phyloP scores from a whole-genome alignment of 2,888 invertebrate genomes.

The Timema cristinae region DNA sequence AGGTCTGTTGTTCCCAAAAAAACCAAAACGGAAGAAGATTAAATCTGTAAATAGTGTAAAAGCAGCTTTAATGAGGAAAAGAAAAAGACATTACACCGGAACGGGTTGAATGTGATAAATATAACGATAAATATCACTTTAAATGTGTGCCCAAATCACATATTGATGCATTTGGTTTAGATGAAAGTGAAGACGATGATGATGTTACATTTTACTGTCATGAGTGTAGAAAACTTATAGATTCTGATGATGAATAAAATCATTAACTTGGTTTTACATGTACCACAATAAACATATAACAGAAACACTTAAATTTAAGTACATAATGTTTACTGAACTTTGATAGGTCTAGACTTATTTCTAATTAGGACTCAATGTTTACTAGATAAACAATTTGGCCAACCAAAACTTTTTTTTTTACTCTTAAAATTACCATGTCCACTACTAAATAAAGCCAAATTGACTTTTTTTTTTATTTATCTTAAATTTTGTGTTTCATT shows the following conservation, averaged over 20 bases:
- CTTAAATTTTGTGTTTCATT: neutral
- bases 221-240: no score
- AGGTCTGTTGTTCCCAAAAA: neutral
- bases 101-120: no score
- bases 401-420: neutral
- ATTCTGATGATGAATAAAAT: no score
- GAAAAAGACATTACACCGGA: no score
- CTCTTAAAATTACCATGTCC: neutral
- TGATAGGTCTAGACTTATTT: neutral
- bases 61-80: neutral
- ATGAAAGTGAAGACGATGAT: no score
- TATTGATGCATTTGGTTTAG: no score
- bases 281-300: neutral
- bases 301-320: neutral
- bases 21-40: slow-evolving; percentile 5
- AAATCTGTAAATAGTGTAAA: neutral
- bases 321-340: neutral
- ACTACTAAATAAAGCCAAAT: neutral
- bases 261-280: no score
- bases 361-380: no score
- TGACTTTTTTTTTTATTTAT: neutral
- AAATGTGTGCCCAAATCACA: no score
- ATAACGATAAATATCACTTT: no score
- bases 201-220: no score
- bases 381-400: no score